These are phyloP conservation scores for Squalus acanthias DNA, from an alignment of 2,797 vertebrate genomes.

Conservation along the genomic window DNA sequence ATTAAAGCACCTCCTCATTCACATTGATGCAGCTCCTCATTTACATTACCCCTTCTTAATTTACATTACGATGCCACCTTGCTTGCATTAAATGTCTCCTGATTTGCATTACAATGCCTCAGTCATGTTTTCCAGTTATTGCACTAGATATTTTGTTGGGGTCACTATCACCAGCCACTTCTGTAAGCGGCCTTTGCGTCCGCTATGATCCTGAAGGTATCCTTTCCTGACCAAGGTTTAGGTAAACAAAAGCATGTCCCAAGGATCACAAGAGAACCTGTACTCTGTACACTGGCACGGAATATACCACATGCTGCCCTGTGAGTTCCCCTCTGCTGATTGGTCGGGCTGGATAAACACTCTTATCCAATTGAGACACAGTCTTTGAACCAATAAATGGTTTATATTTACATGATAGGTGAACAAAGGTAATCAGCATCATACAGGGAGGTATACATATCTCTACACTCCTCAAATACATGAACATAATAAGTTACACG, in stretches of 20 bases:
- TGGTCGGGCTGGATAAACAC: neutral
- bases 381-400: neutral
- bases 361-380: neutral
- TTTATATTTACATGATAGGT: neutral
- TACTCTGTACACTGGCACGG: neutral
- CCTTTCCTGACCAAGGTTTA: neutral
- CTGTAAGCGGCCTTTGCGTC: neutral
- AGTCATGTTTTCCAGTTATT: neutral
- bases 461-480: neutral
- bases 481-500: neutral
- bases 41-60: no score
- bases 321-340: neutral
- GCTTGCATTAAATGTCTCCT: no score
- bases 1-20: no score
- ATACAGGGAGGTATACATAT: neutral
- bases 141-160: neutral
- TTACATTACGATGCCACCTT: no score
- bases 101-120: neutral
- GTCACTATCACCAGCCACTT: neutral
- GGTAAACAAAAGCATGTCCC: neutral
- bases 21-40: neutral
- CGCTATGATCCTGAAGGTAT: neutral
- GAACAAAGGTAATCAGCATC: neutral
- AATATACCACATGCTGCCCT: neutral
- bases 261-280: neutral